A percentile compares a stretch with the other conserved stretches of the same genome.
Conservation (phyloP, 2,888 invertebrate species). For the Drosophila koepferae region DNA sequence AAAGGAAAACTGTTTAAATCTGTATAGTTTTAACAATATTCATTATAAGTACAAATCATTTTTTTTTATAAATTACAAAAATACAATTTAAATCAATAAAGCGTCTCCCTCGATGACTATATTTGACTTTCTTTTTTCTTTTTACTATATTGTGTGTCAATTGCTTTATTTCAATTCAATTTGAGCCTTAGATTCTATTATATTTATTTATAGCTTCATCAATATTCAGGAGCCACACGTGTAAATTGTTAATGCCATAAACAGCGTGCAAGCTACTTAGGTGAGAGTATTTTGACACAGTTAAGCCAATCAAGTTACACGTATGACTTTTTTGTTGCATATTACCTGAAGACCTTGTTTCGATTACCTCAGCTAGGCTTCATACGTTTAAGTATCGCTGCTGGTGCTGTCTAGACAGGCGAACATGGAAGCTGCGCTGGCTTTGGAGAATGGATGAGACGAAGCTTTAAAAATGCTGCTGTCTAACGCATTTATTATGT, state of each 20-base stretch:
- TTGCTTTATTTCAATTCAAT: background rate
- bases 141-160: no score
- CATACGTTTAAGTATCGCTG: conserved; percentile 24
- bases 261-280: conserved; percentile 3
- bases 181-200: background rate
- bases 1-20: no score
- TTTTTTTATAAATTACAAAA: background rate
- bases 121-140: background rate
- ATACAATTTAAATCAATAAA: background rate
- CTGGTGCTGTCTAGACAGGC: conserved; percentile 53
- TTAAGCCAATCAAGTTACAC: conserved; percentile 8
- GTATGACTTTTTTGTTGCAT: conserved; percentile 4
- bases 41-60: background rate
- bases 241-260: background rate
- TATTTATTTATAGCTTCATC: background rate
- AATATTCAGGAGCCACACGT: background rate
- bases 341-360: conserved; percentile 10
- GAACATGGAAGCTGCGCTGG: background rate
- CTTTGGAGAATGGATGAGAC: background rate
- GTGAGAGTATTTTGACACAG: background rate
- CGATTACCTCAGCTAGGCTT: conserved; percentile 29
- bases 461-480: conserved; percentile 27
- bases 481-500: conserved; percentile 17
- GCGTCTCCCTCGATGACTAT: background rate
- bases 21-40: no score